Evolutionary conservation across 2,888 invertebrate species (phyloP), one percentile per base, ranked within the genome.

Genomic region (Agrotis exclamationis): DNA sequence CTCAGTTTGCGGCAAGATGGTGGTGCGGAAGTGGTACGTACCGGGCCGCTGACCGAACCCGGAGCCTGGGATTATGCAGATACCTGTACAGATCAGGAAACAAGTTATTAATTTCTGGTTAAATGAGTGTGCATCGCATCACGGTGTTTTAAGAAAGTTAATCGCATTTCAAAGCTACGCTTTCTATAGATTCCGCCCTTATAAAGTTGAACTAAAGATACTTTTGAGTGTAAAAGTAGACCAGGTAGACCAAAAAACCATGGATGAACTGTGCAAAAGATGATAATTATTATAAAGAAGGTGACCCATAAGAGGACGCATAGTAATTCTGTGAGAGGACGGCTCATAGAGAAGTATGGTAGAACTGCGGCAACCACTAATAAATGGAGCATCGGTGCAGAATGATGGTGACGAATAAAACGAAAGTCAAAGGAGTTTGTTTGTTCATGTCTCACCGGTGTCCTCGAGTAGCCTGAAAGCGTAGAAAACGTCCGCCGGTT

Each of bases 11-110:
- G 99, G 99, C 88, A 99, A 95, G 93, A 99, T 99, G 57, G 99
- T 99, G 83, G 99, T 99, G 79, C 97, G 97, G 97, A 99, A 99
- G 95, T 99, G 99, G 96, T 97, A 98, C 1, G 99, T 99, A 82
- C 99, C 99, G 0, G 98, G 98, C 79, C 96, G 96, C 95, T 99
- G 99, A 0, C 99, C 99, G 94, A 99, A 99, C 47, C 99, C 99
- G 74, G 98, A 97, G 60, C 99, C 99, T n/a, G 99, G 97, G 45
- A 98, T 99, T 68, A 99, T 97, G 96, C 99, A 99, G 91, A 99
- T 98, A 39, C 99, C 99, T 97, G 87, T 9, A 44, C 16, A n/a
- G 7, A 69, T 20, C n/a, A 18, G 14, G n/a, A 50, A 14, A 13
- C 63, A 14, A 14, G n/a, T 39, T 44, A 28, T 39, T 63, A 14